These are phyloP conservation scores for Pseudomyrmex dendroicus DNA, from an alignment of 1,140 invertebrate genomes.

Conservation along the genomic window DNA sequence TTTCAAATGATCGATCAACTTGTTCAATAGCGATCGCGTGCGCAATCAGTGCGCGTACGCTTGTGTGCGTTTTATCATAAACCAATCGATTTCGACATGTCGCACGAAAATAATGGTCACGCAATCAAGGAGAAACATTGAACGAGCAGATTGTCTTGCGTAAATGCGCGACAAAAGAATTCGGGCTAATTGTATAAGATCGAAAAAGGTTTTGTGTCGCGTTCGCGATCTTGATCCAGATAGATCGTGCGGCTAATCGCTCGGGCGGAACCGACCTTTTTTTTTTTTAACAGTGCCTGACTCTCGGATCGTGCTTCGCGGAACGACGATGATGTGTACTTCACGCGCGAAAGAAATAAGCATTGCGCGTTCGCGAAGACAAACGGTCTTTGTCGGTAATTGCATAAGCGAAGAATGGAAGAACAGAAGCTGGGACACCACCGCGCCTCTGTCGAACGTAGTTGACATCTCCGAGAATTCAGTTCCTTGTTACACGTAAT, in stretches of 20 bases:
- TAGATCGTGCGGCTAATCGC: conserved; percentile 37
- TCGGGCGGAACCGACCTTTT: conserved; percentile 31
- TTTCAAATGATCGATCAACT: conserved; percentile 15
- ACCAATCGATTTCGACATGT: conserved; percentile 41
- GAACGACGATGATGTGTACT: conserved; percentile 48
- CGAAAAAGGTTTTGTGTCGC: conserved; percentile 45
- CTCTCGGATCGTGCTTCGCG: conserved; percentile 5
- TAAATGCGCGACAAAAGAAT: conserved; percentile 51
- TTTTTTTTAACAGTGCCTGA: conserved; percentile 18
- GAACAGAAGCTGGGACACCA: not conserved
- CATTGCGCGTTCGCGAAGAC: conserved; percentile 59
- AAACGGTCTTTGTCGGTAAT: conserved; percentile 62
- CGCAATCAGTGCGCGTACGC: not conserved
- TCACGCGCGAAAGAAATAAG: conserved; percentile 47
- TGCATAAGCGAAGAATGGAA: conserved; percentile 16
- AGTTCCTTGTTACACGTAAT: not conserved
- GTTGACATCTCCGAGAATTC: not conserved
- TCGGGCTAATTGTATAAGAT: conserved; percentile 24
- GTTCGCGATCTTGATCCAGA: conserved; percentile 57
- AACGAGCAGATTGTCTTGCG: conserved; percentile 13
- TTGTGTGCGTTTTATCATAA: not conserved
- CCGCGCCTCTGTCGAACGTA: conserved; percentile 24
- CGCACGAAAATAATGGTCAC: conserved; percentile 36
- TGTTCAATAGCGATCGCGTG: not conserved
- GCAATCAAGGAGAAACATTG: conserved; percentile 33